A percentile compares a stretch with the other conserved stretches of the same genome.
Evolutionary conservation across 2,888 invertebrate species (phyloP).

Genomic region (Ecdyonurus torrentis): DNA sequence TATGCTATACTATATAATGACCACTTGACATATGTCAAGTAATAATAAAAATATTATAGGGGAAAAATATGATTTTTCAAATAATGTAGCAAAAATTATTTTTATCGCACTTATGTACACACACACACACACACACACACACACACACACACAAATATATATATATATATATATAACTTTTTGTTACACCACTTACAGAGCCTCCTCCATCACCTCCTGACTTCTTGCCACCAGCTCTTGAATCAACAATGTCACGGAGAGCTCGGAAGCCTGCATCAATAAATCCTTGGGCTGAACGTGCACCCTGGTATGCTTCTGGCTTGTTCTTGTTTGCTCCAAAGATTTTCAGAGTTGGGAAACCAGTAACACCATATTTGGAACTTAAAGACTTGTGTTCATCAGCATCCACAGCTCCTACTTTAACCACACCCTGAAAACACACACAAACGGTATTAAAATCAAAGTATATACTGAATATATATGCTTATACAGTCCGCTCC

Average conservation of each 20-base stretch:
- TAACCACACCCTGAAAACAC: conserved; percentile 76
- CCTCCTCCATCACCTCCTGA: conserved; percentile 13
- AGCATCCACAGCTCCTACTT: conserved; percentile 88
- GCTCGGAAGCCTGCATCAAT: conserved; percentile 72
- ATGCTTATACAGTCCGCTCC: no score
- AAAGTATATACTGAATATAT: no score
- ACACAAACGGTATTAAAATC: no score
- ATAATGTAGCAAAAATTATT: no score
- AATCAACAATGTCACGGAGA: conserved; percentile 53
- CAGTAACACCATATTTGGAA: conserved; percentile 62
- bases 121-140: no score
- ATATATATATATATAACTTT: no score
- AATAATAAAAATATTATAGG: neutral
- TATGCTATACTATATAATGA: no score
- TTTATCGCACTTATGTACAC: no score
- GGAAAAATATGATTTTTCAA: no score
- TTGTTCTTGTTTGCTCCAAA: conserved; percentile 70
- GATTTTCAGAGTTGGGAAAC: conserved; percentile 94
- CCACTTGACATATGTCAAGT: neutral
- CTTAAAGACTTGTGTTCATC: conserved; percentile 74
- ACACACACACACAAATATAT: no score
- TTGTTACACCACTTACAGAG: conserved; percentile 1
- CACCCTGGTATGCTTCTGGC: conserved; percentile 71
- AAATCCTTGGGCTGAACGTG: conserved; percentile 69
- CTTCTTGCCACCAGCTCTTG: conserved; percentile 44